Evolutionary conservation across 2,888 invertebrate genomes (phyloP), one percentile per base, ranked within the genome.

Genomic region (Anthophora plumipes): DNA sequence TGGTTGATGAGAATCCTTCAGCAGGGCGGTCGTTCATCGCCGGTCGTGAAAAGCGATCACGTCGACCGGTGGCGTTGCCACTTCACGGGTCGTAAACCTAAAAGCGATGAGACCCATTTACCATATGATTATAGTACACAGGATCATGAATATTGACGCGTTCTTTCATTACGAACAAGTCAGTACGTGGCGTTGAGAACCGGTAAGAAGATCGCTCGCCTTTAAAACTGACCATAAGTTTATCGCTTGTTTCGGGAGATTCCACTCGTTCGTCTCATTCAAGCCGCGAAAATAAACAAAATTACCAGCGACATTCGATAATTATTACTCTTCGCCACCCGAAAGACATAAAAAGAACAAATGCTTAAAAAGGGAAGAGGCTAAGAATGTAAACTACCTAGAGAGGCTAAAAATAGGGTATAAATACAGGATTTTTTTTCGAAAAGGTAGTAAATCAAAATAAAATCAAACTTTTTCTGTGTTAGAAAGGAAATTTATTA

Each of bases 81-180:
- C 80, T 91, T 90, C 84, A 83, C 88, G 83, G 82, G 87, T 90
- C 87, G 88, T 91, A 91, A 91, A 91, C 83, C 86, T 85, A 87
- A 87, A 90, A 89, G 77, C 79, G 85, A 90, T 77, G 88, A 86
- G 88, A 84, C 67, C 85, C 88, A 87, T 90, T 91, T 90, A 90
- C 88, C 91, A 89, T 91, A 90, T 90, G 87, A 90, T 90, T 89
- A 88, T 79, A 71, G 80, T 64, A 82, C 82, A 84, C 77, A 83
- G 76, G 80, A 63, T 85, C 85, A 84, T 88, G 89, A 91, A 92
- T 91, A 92, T 90, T 87, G 91, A 89, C 85, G 85, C 84, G 84
- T 86, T 86, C 84, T 86, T 87, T 85, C 84, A 86, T 87, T 88
- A 84, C 60, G 31, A 39, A 61, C 76, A 46, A 72, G 67, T 66